Evolutionary conservation across 2,113 vertebrate genomes (phyloP), one percentile per base, ranked within the genome.

Genomic region (Sakesphorus luctuosus): DNA sequence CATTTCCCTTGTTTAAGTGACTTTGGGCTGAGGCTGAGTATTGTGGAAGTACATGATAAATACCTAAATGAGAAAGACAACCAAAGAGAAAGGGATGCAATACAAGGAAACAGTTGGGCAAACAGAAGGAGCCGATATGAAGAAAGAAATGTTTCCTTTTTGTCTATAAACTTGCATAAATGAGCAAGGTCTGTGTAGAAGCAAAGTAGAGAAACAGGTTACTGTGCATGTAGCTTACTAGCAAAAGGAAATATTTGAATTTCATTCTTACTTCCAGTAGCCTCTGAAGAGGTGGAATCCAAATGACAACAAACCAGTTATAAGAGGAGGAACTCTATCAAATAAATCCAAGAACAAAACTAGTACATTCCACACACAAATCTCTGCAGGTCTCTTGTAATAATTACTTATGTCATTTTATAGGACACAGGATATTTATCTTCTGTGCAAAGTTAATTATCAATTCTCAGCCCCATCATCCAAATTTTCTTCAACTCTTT

Each of bases 241-340:
- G 19, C 71, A 77, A 67, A 83, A 79, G 35, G 18, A 72, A 87
- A 19, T 47, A 72, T 61, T 75, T 85, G 23, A 35, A 86, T 83
- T 80, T 71, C 44, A 88, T 55, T 36, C 90, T 94, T 84, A 94
- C 75, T 90, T 95, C 92, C 78, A 91, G 84, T 15, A 71, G 90
- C 85, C 59, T 90, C 75, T 96, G 84, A 81, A 83, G 88, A 86
- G 73, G 29, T 77, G 47, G 52, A 74, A 61, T 87, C 82, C 76
- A 68, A 88, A 86, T 63, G 61, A 93, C 68, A 94, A 90, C 55
- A 85, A 50, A 92, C 77, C 89, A 83, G 35, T 80, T 83, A 95
- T 68, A 90, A 92, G 33, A 52, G 68, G 33, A 93, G 28, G 76
- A 84, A 67, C 17, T 95, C 87, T 56, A 91, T 17, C 75, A 81